A percentile compares a stretch with the other conserved stretches of the same genome.
Conservation (phyloP, 2,113 vertebrate genomes). For the Bufo gargarizans region DNA sequence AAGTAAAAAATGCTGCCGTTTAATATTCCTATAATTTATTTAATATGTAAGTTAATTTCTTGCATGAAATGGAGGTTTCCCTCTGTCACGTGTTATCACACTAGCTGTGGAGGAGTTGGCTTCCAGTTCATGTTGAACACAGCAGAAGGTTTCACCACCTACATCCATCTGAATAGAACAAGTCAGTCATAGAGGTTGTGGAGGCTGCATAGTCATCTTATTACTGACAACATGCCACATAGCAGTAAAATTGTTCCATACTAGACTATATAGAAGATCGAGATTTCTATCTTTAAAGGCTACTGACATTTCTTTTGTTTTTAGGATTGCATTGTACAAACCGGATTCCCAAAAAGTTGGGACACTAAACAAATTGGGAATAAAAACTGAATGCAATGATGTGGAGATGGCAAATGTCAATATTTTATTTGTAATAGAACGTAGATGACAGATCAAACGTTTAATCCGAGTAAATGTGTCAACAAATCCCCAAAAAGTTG, state of each 20-base stretch:
- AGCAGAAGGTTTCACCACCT: constrained; percentile 21
- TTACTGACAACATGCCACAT: constrained; percentile 42
- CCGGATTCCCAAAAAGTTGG: no score
- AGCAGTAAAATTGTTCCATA: not conserved
- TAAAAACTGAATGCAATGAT: no score
- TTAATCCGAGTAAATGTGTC: no score
- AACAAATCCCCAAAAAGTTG: no score
- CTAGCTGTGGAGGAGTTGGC: not conserved
- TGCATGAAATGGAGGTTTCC: not conserved
- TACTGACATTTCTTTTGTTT: not conserved
- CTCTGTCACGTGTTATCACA: not conserved
- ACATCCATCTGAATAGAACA: constrained; percentile 42
- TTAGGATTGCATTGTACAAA: no score
- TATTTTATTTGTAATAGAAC: no score
- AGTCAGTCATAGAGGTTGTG: constrained; percentile 18
- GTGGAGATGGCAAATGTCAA: no score
- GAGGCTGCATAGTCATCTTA: constrained; percentile 22
- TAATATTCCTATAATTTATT: no score
- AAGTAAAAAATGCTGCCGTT: no score
- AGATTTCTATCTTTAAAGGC: not conserved
- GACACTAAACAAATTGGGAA: no score
- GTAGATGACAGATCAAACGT: no score
- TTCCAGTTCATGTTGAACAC: constrained; percentile 39
- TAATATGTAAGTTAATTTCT: not conserved
- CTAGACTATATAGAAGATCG: not conserved